Evolutionary conservation across 1,140 invertebrate species (phyloP).

Genomic region (Acyrthosiphon pisum): DNA sequence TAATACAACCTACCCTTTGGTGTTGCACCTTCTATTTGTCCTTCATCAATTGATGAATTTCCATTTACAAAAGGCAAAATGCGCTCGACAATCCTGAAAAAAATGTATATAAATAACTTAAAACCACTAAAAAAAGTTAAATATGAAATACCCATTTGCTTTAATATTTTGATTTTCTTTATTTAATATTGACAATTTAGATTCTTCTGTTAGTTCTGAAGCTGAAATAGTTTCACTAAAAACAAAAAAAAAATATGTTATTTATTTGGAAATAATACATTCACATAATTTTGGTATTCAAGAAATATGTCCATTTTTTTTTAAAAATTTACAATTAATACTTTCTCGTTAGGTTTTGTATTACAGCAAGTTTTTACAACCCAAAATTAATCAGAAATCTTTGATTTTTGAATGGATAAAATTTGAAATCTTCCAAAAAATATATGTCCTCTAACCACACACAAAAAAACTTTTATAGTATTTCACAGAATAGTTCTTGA

Average conservation of each 20-base stretch:
- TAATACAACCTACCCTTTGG: background rate
- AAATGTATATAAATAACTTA: background rate
- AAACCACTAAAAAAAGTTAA: background rate
- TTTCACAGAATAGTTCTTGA: background rate
- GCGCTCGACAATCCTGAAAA: constrained; percentile 2
- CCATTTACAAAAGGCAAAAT: constrained; percentile 44
- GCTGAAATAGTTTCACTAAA: constrained; percentile 38
- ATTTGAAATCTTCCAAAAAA: too few relatives aligned
- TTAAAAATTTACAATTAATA: too few relatives aligned
- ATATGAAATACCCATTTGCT: background rate
- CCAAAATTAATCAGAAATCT: background rate
- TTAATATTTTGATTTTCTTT: constrained; percentile 47
- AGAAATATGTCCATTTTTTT: too few relatives aligned
- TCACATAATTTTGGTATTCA: background rate
- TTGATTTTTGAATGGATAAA: too few relatives aligned
- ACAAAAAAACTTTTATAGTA: background rate
- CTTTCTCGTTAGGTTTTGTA: too few relatives aligned
- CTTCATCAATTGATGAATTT: constrained; percentile 3
- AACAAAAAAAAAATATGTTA: background rate
- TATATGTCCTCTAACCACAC: too few relatives aligned
- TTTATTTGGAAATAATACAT: background rate
- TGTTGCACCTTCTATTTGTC: background rate
- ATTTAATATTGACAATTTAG: constrained; percentile 50
- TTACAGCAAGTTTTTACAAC: background rate
- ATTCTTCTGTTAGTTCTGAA: constrained; percentile 30